phyloP scores from a whole-genome alignment of 2,888 invertebrate genomes.

The Lacanobia oleracea region DNA sequence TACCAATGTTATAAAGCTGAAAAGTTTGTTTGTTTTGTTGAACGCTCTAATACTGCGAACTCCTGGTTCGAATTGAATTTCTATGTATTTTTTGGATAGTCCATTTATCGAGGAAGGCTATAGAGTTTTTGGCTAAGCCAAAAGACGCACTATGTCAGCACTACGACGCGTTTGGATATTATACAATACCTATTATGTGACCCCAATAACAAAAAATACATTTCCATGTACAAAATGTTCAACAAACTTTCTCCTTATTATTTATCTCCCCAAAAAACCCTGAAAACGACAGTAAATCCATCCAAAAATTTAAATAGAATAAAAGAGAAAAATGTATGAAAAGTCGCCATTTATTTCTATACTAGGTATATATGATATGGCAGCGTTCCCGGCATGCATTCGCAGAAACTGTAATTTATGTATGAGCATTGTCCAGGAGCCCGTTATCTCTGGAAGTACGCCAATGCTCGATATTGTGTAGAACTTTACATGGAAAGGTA shows the following conservation, averaged over 20 bases:
- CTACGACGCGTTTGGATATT: no score
- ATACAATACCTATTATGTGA: no score
- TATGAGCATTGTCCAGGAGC: slow-evolving; percentile 73
- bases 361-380: slow-evolving; percentile 65
- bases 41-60: no score
- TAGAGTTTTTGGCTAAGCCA: no score
- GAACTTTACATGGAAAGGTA: slow-evolving; percentile 19
- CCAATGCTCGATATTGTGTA: slow-evolving; percentile 65
- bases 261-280: slow-evolving; percentile 10
- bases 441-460: slow-evolving; percentile 70
- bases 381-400: slow-evolving; percentile 71
- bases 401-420: slow-evolving; percentile 79
- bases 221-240: neutral
- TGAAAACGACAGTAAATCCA: slow-evolving; percentile 34
- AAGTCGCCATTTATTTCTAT: slow-evolving; percentile 42
- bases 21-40: no score
- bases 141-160: no score
- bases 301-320: slow-evolving; percentile 10
- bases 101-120: no score
- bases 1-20: no score
- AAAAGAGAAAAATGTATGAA: slow-evolving; percentile 26
- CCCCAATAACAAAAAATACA: neutral
- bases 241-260: neutral
- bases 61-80: no score
- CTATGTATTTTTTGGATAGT: no score